Evolutionary conservation across 2,888 invertebrate species (phyloP).

Genomic region (Scaptomyza cyrtandrae): DNA sequence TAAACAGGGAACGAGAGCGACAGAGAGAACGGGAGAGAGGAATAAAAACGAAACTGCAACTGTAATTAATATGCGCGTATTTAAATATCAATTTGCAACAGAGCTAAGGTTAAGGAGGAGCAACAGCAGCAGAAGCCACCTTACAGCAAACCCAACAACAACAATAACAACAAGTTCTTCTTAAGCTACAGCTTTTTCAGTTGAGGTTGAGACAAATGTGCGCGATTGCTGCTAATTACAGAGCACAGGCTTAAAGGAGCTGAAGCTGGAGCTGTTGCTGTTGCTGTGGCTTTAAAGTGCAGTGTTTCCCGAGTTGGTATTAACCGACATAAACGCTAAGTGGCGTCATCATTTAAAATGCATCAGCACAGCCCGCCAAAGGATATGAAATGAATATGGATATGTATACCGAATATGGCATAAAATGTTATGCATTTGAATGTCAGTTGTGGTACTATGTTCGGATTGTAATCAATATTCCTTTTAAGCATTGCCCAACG

Average conservation of each 20-base stretch:
- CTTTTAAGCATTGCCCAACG: constrained; percentile 71
- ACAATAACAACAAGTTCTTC: constrained; percentile 30
- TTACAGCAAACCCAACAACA: background rate
- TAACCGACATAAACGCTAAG: constrained; percentile 82
- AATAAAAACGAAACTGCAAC: constrained; percentile 31
- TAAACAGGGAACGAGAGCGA: constrained; percentile 21
- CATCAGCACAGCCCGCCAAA: constrained; percentile 77
- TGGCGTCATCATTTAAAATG: constrained; percentile 84
- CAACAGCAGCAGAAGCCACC: constrained; percentile 8
- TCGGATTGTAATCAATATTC: constrained; percentile 81
- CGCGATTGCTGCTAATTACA: constrained; percentile 77
- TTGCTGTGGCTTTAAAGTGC: background rate
- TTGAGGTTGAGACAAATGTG: constrained; percentile 72
- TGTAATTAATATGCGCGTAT: constrained; percentile 82
- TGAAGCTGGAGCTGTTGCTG: constrained; percentile 14
- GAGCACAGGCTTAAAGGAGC: constrained; percentile 39
- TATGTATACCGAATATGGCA: constrained; percentile 22
- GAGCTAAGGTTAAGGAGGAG: constrained; percentile 20
- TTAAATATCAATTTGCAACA: constrained; percentile 81
- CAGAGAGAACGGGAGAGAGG: background rate
- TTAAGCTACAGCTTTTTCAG: constrained; percentile 13
- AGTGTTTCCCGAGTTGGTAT: constrained; percentile 55
- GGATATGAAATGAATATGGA: constrained; percentile 47
- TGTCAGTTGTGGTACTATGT: constrained; percentile 18
- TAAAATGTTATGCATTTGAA: background rate